phyloP scores from a whole-genome alignment of 1,140 invertebrate genomes.

The Hylyphantes graminicola region DNA sequence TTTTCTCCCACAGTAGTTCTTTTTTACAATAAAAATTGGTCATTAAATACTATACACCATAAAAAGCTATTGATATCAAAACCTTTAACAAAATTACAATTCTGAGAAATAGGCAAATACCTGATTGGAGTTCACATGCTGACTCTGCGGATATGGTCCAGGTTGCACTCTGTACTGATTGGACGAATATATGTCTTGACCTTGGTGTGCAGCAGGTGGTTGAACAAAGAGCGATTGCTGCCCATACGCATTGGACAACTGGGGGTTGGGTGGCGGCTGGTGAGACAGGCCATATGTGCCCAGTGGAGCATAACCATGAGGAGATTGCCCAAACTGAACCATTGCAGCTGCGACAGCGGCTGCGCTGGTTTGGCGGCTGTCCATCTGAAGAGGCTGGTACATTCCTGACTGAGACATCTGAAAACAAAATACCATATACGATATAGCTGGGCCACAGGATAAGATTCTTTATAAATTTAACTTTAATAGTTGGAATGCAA shows the following conservation, averaged over 20 bases:
- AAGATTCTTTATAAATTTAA: too few relatives aligned
- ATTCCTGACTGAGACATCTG: slow-evolving; percentile 82
- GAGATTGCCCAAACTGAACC: slow-evolving; percentile 75
- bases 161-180: slow-evolving; percentile 77
- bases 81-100: neutral
- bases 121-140: slow-evolving; percentile 74
- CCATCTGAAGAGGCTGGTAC: slow-evolving; percentile 78
- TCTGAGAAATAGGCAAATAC: slow-evolving; percentile 24
- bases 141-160: slow-evolving; percentile 77
- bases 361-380: slow-evolving; percentile 67
- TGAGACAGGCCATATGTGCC: slow-evolving; percentile 70
- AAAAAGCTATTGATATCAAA: neutral
- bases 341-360: slow-evolving; percentile 58
- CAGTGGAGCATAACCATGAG: slow-evolving; percentile 69
- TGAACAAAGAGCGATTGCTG: slow-evolving; percentile 77
- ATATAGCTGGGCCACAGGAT: too few relatives aligned
- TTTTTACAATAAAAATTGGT: too few relatives aligned
- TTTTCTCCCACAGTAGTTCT: too few relatives aligned
- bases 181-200: slow-evolving; percentile 84
- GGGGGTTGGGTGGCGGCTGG: slow-evolving; percentile 59
- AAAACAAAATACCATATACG: slow-evolving; percentile 14
- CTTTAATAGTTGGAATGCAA: too few relatives aligned
- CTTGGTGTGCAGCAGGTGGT: slow-evolving; percentile 72
- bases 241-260: slow-evolving; percentile 72
- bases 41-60: neutral